These are phyloP conservation scores for Sitta europaea DNA, from an alignment of 2,113 vertebrate species.

Conservation along the genomic window DNA sequence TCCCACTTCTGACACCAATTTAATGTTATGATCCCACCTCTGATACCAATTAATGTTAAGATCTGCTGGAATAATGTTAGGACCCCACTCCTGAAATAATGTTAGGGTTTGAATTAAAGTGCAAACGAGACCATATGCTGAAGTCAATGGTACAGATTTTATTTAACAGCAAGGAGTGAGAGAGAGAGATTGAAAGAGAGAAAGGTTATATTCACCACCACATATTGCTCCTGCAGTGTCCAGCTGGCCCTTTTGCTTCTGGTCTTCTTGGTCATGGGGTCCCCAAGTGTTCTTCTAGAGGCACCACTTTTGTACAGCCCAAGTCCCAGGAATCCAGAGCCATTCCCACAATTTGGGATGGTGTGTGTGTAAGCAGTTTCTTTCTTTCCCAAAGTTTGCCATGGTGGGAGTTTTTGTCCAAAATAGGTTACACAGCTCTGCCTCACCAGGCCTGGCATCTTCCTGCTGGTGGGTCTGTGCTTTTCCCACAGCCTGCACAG, in stretches of 20 bases:
- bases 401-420: not conserved
- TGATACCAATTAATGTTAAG: not conserved
- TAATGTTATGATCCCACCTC: not conserved
- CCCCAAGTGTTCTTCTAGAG: not conserved
- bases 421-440: not conserved
- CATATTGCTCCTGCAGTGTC: not conserved
- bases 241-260: too few species aligned
- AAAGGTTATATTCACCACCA: not conserved
- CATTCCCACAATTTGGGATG: not conserved
- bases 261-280: not conserved
- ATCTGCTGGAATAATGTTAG: not conserved
- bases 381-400: not conserved
- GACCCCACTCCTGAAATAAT: not conserved
- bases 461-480: not conserved
- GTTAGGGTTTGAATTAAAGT: not conserved
- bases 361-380: not conserved
- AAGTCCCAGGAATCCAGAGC: not conserved
- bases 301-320: not conserved
- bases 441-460: not conserved
- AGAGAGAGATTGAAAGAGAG: not conserved
- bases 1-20: not conserved
- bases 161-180: not conserved
- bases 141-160: not conserved
- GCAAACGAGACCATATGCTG: rapidly evolving
- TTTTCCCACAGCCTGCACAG: not conserved